A percentile compares a stretch with the other conserved stretches of the same genome.
Evolutionary conservation across 2,113 vertebrate genomes (phyloP).

Genomic region (Procavia capensis): DNA sequence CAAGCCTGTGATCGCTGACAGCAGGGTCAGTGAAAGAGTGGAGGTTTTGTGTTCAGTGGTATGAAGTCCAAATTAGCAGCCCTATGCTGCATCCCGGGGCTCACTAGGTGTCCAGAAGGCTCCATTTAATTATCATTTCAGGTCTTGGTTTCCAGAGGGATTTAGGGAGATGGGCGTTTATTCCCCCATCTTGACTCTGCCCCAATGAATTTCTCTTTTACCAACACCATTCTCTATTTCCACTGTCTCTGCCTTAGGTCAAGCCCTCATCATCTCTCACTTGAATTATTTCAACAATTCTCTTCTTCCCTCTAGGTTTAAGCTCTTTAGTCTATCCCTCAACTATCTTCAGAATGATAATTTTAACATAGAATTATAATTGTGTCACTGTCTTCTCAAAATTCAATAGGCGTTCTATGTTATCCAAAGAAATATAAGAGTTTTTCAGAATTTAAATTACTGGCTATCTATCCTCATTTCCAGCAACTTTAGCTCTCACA

Average conservation of each 20-base stretch:
- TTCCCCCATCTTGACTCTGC: too few species aligned
- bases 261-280: not conserved
- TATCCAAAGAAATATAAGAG: not conserved
- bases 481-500: not conserved
- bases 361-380: not conserved
- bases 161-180: too few species aligned
- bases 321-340: not conserved
- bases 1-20: too few species aligned
- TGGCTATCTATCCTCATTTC: not conserved
- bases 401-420: not conserved
- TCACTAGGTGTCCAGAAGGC: too few species aligned
- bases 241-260: not conserved
- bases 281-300: conserved; percentile 36
- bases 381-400: not conserved
- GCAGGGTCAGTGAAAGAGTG: too few species aligned
- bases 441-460: not conserved
- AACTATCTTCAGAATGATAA: not conserved
- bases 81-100: too few species aligned
- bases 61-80: too few species aligned
- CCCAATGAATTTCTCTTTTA: not conserved
- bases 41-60: too few species aligned
- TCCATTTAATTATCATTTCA: too few species aligned
- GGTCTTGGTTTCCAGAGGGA: too few species aligned
- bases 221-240: not conserved
- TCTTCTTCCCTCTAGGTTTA: not conserved